A percentile compares a stretch with the other conserved stretches of the same genome.
Conservation (phyloP, 2,113 vertebrate species). For the Neotoma lepida region DNA sequence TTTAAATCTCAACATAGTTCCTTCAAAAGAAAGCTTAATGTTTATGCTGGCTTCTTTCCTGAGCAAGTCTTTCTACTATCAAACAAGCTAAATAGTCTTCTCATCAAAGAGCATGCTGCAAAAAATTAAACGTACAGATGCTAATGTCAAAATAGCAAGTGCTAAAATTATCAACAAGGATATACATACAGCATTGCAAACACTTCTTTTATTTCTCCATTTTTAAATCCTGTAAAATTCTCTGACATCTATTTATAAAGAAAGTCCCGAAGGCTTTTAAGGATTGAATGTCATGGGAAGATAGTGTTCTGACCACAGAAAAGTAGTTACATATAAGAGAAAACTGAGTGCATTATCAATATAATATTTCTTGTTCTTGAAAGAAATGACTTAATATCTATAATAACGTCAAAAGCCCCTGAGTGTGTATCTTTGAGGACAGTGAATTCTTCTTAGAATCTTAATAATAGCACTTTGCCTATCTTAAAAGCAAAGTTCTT, state of each 20-base stretch:
- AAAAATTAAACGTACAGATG: background rate
- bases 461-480: background rate
- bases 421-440: background rate
- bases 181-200: conserved; percentile 17
- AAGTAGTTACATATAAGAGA: background rate
- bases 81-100: conserved; percentile 38
- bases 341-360: conserved; percentile 22
- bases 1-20: conserved; percentile 24
- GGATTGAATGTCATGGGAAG: background rate
- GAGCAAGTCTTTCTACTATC: conserved; percentile 29
- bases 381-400: conserved; percentile 7
- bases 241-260: background rate
- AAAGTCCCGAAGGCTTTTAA: conserved; percentile 15
- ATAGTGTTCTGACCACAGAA: background rate
- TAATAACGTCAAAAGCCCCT: background rate
- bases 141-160: conserved; percentile 28
- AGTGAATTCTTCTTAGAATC: background rate
- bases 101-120: background rate
- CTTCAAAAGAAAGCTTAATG: conserved; percentile 13
- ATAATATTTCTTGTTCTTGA: conserved; percentile 28
- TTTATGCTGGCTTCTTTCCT: conserved; percentile 35
- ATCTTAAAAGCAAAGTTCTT: background rate
- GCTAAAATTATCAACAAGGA: background rate
- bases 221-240: conserved; percentile 10
- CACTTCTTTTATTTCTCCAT: conserved; percentile 2